These are phyloP conservation scores for Drosophila seclusa DNA, from an alignment of 2,888 invertebrate species.

Conservation along the genomic window DNA sequence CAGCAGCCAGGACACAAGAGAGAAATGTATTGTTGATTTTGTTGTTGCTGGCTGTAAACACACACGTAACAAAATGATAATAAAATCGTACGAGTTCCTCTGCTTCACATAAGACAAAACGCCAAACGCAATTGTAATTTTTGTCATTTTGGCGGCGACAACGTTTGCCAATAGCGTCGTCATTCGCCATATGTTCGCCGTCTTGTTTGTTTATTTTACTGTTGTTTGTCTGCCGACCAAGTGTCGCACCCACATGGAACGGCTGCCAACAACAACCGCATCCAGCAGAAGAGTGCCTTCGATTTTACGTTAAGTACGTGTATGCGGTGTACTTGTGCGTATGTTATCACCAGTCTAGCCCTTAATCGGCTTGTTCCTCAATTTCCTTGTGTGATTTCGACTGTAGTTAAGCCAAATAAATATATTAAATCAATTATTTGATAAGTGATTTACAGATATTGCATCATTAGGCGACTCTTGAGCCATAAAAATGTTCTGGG, in stretches of 20 bases:
- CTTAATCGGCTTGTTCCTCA: background rate
- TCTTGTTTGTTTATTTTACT: constrained; percentile 38
- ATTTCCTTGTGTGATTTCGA: background rate
- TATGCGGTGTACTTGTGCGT: background rate
- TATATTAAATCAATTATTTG: constrained; percentile 5
- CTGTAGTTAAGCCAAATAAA: constrained; percentile 23
- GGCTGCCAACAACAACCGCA: constrained; percentile 12
- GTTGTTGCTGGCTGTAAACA: constrained; percentile 66
- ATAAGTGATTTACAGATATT: constrained; percentile 7
- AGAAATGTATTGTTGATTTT: constrained; percentile 10
- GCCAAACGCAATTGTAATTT: constrained; percentile 71
- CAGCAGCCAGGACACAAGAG: constrained; percentile 6
- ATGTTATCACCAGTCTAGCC: constrained; percentile 17
- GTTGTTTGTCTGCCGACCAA: constrained; percentile 45
- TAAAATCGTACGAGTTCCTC: constrained; percentile 70
- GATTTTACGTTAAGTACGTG: constrained; percentile 6
- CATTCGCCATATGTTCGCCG: constrained; percentile 48
- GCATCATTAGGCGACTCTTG: background rate
- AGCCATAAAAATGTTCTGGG: background rate
- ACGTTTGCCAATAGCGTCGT: constrained; percentile 33
- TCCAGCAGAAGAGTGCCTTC: constrained; percentile 1
- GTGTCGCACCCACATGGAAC: constrained; percentile 61
- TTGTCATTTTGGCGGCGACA: constrained; percentile 70
- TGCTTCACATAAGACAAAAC: constrained; percentile 75
- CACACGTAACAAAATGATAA: constrained; percentile 81